Evolutionary conservation across 2,113 vertebrate genomes (phyloP), one percentile per base, ranked within the genome.

Genomic region (Alectura lathami): DNA sequence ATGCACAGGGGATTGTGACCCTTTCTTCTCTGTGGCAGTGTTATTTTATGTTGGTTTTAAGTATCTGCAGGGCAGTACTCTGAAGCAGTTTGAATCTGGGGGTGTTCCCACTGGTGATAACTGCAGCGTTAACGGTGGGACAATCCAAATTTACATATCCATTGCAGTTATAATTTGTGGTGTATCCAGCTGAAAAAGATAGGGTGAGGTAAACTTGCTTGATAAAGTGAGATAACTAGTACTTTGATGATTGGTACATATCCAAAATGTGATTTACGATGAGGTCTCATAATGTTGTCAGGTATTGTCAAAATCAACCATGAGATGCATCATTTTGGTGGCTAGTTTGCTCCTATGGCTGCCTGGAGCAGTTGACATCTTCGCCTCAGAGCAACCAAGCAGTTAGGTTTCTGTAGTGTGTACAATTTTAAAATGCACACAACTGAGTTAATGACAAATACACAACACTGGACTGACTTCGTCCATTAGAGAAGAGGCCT

Each of bases 341-440:
- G 11, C 23, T 1, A 29, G 23, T 21, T 85, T 68, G 13, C 10
- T 83, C n/a, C 38, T 57, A 24, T 40, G 21, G 17, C 22, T 69
- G 43, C 45, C 30, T 59, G 17, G 26, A 79, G 13, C 8, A 40
- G 20, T 36, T 67, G 47, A 34, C 66, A 78, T 16, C 11, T 26
- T 75, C 22, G 13, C 47, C 13, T 36, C 0, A 40, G 34, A 64
- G 83, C 23, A 69, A 12, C 22, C 0, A 1, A 68, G 17, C 3
- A 17, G 24, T 56, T 34, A 7, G 6, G 9, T 27, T 63, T 75
- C 27, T 42, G 6, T 17, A 23, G 32, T 0, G 0, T 30, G 59
- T 53, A 6, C 24, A 29, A 18, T 11, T 8, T 36, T 17, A 75
- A 75, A 24, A 54, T 8, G 21, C 5, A 2, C 36, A 36, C 26